Base-by-base conservation (phyloP, 1,140 invertebrate genomes). In the Nasonia vitripennis region DNA sequence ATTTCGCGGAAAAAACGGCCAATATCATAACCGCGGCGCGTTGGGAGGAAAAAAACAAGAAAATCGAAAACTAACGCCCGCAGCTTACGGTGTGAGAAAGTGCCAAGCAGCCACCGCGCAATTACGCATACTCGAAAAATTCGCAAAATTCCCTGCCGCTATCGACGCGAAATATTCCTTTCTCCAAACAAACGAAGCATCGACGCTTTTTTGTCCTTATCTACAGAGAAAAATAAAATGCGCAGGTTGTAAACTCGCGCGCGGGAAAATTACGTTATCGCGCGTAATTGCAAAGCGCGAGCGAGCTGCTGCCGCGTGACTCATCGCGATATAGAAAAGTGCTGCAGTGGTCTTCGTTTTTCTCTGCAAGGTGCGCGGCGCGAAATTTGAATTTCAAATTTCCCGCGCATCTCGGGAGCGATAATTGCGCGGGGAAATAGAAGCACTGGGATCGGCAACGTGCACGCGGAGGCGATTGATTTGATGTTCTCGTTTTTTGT, bases 211-310 rank as follows among this genome's bases (percentile, higher is more conserved):
- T 62, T 17, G 55, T 62, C 55, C 55, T 62, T 62, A 62, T 62
- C 55, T 62, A 6, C 5, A 5, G 55, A 62, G 55, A n/a, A 62
- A 17, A 62, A 62, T 62, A 62, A 62, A 62, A 62, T n/a, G 55
- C 55, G 55, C 55, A n/a, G 20, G 55, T n/a, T n/a, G 55, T 62
- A 62, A 62, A 62, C 51, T 48, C 45, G 23, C 55, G 27, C 23
- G 27, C 48, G 1, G 27, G 55, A 78, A 78, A 78, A 78, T 78
- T 12, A 62, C 37, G n/a, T 78, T 78, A 78, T 62, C 48, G 27
- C 23, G 48, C n/a, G 10, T 78, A 48, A 23, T 51, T 78, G 23
- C 45, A 27, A 51, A 23, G 23, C 55, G 5, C 77, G 23, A 20
- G 5, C 77, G 48, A 12, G 10, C 10, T 9, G 10, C 5, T 10